phyloP scores from a whole-genome alignment of 2,888 invertebrate species.

The Acleris emargana region DNA sequence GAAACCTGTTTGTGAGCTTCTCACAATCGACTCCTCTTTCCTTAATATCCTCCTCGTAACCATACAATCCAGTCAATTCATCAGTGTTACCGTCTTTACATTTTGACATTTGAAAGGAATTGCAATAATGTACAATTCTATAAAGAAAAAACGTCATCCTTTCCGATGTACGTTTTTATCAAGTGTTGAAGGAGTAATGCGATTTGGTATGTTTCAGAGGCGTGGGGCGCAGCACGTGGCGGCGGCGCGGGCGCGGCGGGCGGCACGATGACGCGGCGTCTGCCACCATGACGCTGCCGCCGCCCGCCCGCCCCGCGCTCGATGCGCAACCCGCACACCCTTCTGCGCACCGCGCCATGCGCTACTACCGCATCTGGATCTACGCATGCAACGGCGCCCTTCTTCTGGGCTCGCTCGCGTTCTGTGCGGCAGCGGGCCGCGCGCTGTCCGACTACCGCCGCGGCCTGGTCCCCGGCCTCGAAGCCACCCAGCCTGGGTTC shows the following conservation, averaged over 20 bases:
- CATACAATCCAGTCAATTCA: no score
- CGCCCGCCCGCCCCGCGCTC: conserved; percentile 79
- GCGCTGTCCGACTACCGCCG: conserved; percentile 89
- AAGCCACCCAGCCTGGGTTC: conserved; percentile 91
- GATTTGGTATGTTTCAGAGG: conserved; percentile 61
- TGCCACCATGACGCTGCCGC: conserved; percentile 84
- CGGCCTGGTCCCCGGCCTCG: conserved; percentile 88
- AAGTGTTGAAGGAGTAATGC: not conserved
- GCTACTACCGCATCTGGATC: conserved; percentile 96
- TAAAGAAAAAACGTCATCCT: no score
- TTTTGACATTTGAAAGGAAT: no score
- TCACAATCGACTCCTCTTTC: no score
- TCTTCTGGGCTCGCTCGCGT: conserved; percentile 91
- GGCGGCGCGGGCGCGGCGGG: conserved; percentile 83
- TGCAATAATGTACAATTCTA: no score
- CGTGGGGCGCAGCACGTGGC: conserved; percentile 83
- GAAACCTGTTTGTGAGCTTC: no score
- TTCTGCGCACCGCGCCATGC: conserved; percentile 85
- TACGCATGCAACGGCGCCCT: conserved; percentile 96
- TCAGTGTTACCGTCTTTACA: no score
- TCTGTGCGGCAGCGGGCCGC: conserved; percentile 89
- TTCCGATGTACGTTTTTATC: no score
- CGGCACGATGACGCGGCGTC: conserved; percentile 83
- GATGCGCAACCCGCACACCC: conserved; percentile 80
- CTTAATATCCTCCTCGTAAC: no score